Evolutionary conservation across 1,140 invertebrate species (phyloP), one percentile per base, ranked within the genome.

Genomic region (Drosophila lowei): DNA sequence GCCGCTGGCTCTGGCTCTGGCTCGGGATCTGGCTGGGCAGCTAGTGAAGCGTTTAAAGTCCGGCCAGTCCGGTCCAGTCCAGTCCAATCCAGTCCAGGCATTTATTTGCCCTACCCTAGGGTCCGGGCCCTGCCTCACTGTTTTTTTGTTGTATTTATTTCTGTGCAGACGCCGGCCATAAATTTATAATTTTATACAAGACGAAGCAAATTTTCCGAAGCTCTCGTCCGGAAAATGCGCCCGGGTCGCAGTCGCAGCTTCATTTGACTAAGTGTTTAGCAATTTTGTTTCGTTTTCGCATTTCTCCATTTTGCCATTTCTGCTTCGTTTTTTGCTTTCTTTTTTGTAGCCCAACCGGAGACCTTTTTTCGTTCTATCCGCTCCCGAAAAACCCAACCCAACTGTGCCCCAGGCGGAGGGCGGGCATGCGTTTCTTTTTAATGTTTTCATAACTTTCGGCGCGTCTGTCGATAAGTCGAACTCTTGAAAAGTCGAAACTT

Each of bases 401-500:
- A 30, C 2, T 30, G 28, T 2, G 28, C 23, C 23, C 23, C 5
- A 5, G 2, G 7, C 7, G 2, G 30, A 2, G 30, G 30, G 30
- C 30, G 30, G 30, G 34, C 9, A 5, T 13, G 43, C 65, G 34
- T 73, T 73, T 55, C 71, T 49, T 78, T 85, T 86, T 75, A 88
- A 86, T 86, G 74, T 83, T 71, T 88, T 86, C 83, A 86, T 88
- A 86, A 86, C 81, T 86, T 86, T 86, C 64, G 62, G 55, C 59
- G 62, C 68, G 66, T 50, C 78, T 77, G 72, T 81, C 78, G 77
- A 81, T 81, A 81, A 81, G 78, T 81, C 46, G 60, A 57, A 76
- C 67, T 76, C 38, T 59, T 47, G 48, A 52, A 77, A 80, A 79
- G 60, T 56, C 34, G 50, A 68, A 83, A 83, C 75, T 74, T 66